Base-by-base conservation (phyloP, 2,888 invertebrate species). In the Drosophila pegasa region DNA sequence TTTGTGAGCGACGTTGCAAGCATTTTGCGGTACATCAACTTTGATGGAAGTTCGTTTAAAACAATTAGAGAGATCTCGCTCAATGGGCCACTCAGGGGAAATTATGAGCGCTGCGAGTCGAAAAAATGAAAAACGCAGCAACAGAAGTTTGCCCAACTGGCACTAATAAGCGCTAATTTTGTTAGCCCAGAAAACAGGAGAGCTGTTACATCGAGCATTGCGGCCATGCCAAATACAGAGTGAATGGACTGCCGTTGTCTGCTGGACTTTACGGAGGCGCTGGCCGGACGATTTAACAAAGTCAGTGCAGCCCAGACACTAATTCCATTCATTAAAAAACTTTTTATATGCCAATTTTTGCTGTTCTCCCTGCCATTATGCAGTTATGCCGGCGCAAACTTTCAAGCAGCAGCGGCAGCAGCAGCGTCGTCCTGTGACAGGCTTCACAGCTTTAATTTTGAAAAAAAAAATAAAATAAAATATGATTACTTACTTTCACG, bases 301-400 rank as follows among this genome's bases (percentile, higher is more conserved):
- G 76, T 83, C 83, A 72, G 71, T 82, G 85, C 83, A 80, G 71
- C 77, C 77, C 71, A 80, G 84, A 86, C 84, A 87, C 85, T 85
- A 85, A 85, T 85, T 84, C 80, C 82, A 87, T 86, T 87, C 85
- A 85, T 85, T 85, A 87, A 85, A 83, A 85, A 83, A 86, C 87
- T 88, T 83, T 83, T 86, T 88, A 82, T 83, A 72, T 88, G 86
- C 86, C 83, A 83, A 82, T 87, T 87, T 83, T 66, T 87, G 73
- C 60, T 70, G 51, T 65, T 63, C 74, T 65, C 75, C 76, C 63
- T 57, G 54, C 58, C 75, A 73, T 78, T 78, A 75, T 78, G 78
- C 75, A 77, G 75, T 75, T 77, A 73, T 58, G 73, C 61, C 40
- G 54, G 18, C 52, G 38, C 51, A 50, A 71, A 71, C 48, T 58